Conservation (phyloP, 2,797 vertebrate genomes). For the Melopsittacus undulatus region DNA sequence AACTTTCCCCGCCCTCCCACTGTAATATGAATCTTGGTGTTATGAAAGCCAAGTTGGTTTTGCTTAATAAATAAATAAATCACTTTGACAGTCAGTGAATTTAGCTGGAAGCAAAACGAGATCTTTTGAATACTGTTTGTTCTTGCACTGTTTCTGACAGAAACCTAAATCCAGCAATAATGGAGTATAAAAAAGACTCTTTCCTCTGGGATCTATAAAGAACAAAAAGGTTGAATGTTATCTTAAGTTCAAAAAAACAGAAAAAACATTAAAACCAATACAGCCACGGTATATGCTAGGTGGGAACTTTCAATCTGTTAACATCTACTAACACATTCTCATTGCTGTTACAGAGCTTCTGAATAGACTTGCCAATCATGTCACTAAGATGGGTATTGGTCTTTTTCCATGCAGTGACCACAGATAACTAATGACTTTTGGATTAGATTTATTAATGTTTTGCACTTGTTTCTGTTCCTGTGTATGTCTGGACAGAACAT, state of each 20-base stretch:
- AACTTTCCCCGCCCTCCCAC: neutral
- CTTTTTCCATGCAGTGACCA: neutral
- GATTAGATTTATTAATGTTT: neutral
- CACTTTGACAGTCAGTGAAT: neutral
- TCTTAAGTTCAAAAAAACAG: neutral
- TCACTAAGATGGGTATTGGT: neutral
- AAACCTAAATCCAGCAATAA: neutral
- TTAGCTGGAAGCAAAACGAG: conserved; percentile 21
- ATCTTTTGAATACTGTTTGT: conserved; percentile 11
- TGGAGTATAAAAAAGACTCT: neutral
- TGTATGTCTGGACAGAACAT: neutral
- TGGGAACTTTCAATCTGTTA: neutral
- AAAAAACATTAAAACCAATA: neutral
- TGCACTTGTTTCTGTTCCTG: neutral
- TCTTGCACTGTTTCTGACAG: neutral
- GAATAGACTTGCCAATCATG: neutral
- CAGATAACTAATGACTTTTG: neutral
- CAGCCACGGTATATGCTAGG: neutral
- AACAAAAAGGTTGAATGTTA: neutral
- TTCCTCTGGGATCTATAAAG: neutral
- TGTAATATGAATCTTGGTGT: neutral
- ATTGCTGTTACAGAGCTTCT: neutral
- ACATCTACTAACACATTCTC: neutral
- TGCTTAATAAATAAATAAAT: conserved; percentile 25
- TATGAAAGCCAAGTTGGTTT: neutral